These are phyloP conservation scores for Hemicentrotus pulcherrimus DNA, from an alignment of 35 echinoderm and acorn worm species.

Conservation along the genomic window DNA sequence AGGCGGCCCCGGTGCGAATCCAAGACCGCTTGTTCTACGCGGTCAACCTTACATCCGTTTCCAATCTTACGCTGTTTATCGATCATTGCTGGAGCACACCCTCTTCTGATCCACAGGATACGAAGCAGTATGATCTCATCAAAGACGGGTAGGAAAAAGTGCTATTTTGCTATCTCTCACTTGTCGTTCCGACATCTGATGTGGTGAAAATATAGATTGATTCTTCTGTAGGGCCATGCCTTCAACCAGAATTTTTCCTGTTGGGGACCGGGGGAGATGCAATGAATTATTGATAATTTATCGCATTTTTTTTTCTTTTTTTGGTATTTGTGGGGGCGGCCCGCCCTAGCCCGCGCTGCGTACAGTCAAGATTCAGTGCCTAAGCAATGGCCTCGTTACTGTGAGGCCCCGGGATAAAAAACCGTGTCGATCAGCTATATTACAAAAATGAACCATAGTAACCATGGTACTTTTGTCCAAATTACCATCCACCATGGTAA, in stretches of 20 bases:
- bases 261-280: too few species aligned
- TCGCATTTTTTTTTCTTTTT: too few species aligned
- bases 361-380: too few species aligned
- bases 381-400: too few species aligned
- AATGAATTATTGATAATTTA: too few species aligned
- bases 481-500: too few species aligned
- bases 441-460: too few species aligned
- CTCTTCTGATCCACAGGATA: background rate
- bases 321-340: too few species aligned
- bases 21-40: background rate
- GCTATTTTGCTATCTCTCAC: background rate
- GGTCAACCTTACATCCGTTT: background rate
- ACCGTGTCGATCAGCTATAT: background rate
- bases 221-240: background rate
- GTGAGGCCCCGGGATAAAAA: too few species aligned
- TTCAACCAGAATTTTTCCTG: background rate
- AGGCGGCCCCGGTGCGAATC: background rate
- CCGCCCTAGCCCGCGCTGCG: too few species aligned
- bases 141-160: background rate
- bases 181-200: background rate
- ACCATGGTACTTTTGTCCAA: too few species aligned
- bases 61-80: background rate
- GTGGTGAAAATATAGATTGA: background rate
- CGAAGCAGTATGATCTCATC: background rate
- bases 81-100: background rate